Evolutionary conservation across 2,888 invertebrate species (phyloP), one percentile per base, ranked within the genome.

Genomic region (Stenodema calcarata): DNA sequence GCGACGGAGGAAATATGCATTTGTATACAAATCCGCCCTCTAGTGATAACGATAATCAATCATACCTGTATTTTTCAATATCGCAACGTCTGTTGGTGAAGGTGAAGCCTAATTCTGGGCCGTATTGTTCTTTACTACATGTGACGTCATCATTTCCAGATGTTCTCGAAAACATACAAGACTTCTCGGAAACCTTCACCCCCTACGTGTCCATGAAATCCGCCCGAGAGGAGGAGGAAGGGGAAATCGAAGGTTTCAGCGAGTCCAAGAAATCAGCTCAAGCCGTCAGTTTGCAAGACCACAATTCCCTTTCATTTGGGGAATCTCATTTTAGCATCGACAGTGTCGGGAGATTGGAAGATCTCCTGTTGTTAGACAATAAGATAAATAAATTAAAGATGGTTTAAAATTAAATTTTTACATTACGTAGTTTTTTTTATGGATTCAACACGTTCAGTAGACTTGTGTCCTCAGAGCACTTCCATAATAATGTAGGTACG

Each of bases 361-460:
- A 84, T 28, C 50, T 84, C 3, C 6, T 84, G 42, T 28, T 70
- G 47, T 47, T 84, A 44, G 75, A 70, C 44, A 44, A 75, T 75
- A 84, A 47, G 75, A 84, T 84, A 9, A 84, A 75, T 75, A 42
- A 84, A 75, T 27, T 84, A 16, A 84, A 84, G 73, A 73, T 73
- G 30, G 47, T 73, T 42, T 84, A 28, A 84, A 35, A n/a, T n/a
- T n/a, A n/a, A n/a, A n/a, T n/a, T n/a, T n/a, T n/a, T n/a, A n/a
- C n/a, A n/a, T n/a, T n/a, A n/a, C n/a, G n/a, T n/a, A n/a, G n/a
- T n/a, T n/a, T n/a, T n/a, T n/a, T n/a, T n/a, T n/a, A n/a, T n/a
- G n/a, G n/a, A n/a, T n/a, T n/a, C n/a, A n/a, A n/a, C n/a, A n/a
- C n/a, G n/a, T n/a, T n/a, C n/a, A n/a, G n/a, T n/a, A n/a, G n/a